Base-by-base conservation (phyloP, 2,888 invertebrate genomes). In the Luffia ferchaultella region DNA sequence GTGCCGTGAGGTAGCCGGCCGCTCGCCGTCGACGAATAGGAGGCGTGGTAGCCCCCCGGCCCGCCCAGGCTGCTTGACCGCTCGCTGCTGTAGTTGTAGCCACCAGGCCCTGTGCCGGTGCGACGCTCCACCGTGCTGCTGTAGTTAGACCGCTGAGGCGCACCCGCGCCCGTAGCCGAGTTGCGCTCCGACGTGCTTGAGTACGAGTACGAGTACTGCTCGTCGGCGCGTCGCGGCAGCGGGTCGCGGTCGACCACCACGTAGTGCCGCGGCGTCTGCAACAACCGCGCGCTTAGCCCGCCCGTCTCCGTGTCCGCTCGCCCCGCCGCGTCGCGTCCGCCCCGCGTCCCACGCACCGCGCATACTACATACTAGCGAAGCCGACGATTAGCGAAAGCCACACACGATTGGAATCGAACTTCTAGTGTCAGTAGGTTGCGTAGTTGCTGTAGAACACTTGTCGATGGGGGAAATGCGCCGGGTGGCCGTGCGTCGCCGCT, bases 181-280 rank as follows among this genome's bases (percentile, higher is more conserved):
- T 84, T 70, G 60, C 82, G 77, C 73, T 85, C 74, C 68, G 87
- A 84, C 61, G 86, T 84, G 73, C 90, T 89, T 73, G 87, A 83
- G 86, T 93, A 93, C 60, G 92, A 89, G 86, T 93, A 93, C 63
- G 92, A 92, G 87, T 93, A 94, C 85, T 93, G 92, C 85, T 92
- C 88, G 75, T 93, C 92, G 62, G 90, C 90, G 71, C 88, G 87
- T 53, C 88, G 86, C 63, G 87, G 86, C 67, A 86, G 79, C 65
- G 89, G 86, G 55, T 90, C 88, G 73, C 93, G 92, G 77, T 90
- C 89, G 76, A 93, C 91, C 84, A 93, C 90, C 87, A 93, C 93
- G 87, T 93, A 91, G 78, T 94, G 91, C 67, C 94, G 93, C 85
- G 91, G 93, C 85, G 90, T 93, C 94, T 94, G 89, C 82, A 88